Base-by-base conservation (phyloP, 2,113 vertebrate genomes). In the Notothenia coriiceps region DNA sequence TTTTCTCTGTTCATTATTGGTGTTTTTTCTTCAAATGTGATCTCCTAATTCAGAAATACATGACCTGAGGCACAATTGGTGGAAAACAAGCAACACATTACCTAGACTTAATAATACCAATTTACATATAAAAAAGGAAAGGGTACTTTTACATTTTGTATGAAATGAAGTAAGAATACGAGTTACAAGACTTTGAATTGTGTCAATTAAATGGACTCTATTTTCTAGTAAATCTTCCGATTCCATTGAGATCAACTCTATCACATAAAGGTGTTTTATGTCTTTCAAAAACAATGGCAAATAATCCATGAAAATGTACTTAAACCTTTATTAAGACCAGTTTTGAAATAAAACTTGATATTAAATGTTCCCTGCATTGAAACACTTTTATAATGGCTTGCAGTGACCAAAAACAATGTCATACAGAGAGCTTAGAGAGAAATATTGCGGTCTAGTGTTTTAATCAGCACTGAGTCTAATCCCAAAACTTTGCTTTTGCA, bases 1-100 rank as follows among this genome's bases (percentile, higher is more conserved):
- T 88, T 80, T 74, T 74, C 77, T 62, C 44, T 63, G 61, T 86
- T 92, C 80, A 88, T 88, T 89, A 88, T 81, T 29, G 29, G 29
- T 29, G 29, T 29, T 29, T 60, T 59, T 86, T 77, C 63, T 69
- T 57, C 68, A 22, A 86, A 74, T 86, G 84, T 80, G 65, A 69
- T 83, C 9, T n/a, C 29, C 57, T 74, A 60, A 88, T 86, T 87
- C 69, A 64, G 78, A 74, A 72, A 83, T 81, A 84, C 35, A 76
- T 49, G 15, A 55, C 89, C 56, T 0, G 17, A 68, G 81, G 86
- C 83, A 43, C 15, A 60, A 71, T 67, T 74, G 18, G 5, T 80
- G 55, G 68, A 70, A 85, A 87, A 88, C 61, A 84, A 87, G 51
- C 29, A 87, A 85, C 22, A 76, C 69, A 88, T 86, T 79, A 82